Evolutionary conservation across 2,888 invertebrate species (phyloP), one percentile per base, ranked within the genome.

Genomic region (Acleris holmiana): DNA sequence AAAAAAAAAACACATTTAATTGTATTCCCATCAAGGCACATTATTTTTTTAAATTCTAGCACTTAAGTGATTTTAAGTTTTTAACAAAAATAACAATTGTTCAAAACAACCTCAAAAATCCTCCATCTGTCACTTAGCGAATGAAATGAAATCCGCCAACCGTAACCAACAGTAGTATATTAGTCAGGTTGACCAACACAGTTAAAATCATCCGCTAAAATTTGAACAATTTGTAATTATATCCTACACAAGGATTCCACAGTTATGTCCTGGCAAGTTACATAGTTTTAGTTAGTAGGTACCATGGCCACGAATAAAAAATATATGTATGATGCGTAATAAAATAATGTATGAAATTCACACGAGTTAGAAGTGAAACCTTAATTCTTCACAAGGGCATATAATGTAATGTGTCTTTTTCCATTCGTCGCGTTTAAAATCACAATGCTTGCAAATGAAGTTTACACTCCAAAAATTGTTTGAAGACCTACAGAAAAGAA

Each of bases 81-180:
- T 58, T 56, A 60, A 68, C 66, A 66, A 63, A 66, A 65, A 57
- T 61, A 48, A 61, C 49, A 61, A 68, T 58, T 59, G 41, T 25
- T 44, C 50, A 73, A 72, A 74, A 76, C 75, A 77, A 79, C 76
- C 76, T 75, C 73, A 71, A 76, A 76, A 73, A 68, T 65, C 57
- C 58, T 62, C 58, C 61, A 74, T 71, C 53, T 62, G 55, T 44
- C 57, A 64, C 41, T 40, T 23, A 13, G 46, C 63, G 29, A 65
- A 49, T 17, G 49, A 61, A 65, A 49, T 17, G 49, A 61, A 66
- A 66, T 66, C 50, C 65, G 49, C 53, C 56, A 35, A 50, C 65
- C 49, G 60, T 50, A 48, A 54, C 64, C 55, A 48, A 54, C 64
- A 41, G 29, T 19, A n/a, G n/a, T 19, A 57, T 50, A 59, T 13